Evolutionary conservation across 2,113 vertebrate species (phyloP).

Genomic region (Ammodramus savannarum): DNA sequence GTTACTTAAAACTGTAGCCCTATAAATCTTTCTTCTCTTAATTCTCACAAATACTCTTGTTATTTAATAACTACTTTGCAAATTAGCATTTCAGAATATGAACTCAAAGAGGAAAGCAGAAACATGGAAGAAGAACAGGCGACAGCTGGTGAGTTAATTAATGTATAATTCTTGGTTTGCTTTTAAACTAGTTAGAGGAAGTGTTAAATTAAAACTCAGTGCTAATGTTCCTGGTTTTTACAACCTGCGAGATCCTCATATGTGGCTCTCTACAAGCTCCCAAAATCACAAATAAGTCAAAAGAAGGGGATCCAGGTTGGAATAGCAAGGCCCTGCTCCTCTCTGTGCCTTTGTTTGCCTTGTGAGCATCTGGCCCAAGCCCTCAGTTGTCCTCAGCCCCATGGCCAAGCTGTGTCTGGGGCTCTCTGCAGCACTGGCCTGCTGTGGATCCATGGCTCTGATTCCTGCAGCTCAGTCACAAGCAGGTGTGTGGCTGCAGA

Average conservation of each 20-base stretch:
- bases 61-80: conserved; percentile 2
- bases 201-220: neutral
- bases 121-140: conserved; percentile 97
- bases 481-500: neutral
- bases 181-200: neutral
- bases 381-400: neutral
- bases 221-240: neutral
- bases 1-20: neutral
- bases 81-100: conserved; percentile 97
- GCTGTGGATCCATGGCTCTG: neutral
- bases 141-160: conserved; percentile 86
- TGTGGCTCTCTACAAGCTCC: neutral
- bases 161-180: neutral
- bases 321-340: neutral
- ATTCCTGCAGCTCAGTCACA: neutral
- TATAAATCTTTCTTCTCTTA: neutral
- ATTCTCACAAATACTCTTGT: neutral
- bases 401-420: neutral
- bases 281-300: neutral
- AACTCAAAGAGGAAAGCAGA: conserved; percentile 99
- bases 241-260: neutral
- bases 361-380: neutral
- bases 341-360: neutral
- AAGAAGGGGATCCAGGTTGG: neutral
- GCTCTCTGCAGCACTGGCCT: neutral